These are phyloP conservation scores for Brevimyrus niger DNA, from an alignment of 2,113 vertebrate genomes.

Conservation along the genomic window DNA sequence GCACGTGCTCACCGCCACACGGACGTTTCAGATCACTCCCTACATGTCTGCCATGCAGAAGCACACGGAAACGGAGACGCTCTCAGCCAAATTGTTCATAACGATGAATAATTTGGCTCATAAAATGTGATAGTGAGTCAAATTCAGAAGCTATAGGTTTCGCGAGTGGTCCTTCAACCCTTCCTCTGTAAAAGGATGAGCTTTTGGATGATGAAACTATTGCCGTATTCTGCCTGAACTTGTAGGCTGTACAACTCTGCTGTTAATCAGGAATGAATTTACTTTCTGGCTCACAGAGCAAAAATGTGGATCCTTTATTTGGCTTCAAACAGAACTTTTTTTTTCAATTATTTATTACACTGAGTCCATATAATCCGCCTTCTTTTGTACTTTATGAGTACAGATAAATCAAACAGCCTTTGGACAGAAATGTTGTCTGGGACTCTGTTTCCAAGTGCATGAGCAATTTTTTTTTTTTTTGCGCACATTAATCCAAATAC, in stretches of 20 bases:
- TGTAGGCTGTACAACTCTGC: background rate
- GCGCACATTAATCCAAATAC: background rate
- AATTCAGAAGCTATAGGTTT: background rate
- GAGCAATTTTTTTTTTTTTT: background rate
- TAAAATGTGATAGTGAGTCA: background rate
- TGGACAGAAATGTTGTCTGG: constrained; percentile 32
- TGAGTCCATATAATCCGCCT: constrained; percentile 24
- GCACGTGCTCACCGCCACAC: background rate
- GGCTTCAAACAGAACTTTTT: constrained; percentile 9
- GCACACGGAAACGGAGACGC: background rate
- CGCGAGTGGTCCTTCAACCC: background rate
- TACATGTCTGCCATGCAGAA: background rate
- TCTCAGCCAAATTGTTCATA: background rate
- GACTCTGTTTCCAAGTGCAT: background rate
- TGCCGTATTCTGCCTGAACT: background rate
- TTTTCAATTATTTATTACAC: constrained; percentile 30
- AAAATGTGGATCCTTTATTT: constrained; percentile 20
- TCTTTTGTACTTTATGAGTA: constrained; percentile 15
- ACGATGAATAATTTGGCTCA: background rate
- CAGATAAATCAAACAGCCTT: constrained; percentile 36
- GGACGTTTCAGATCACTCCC: background rate
- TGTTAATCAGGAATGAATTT: constrained; percentile 13
- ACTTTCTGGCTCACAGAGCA: constrained; percentile 16
- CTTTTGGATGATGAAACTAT: background rate
- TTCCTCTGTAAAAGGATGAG: background rate